phyloP scores from a whole-genome alignment of 2,888 invertebrate genomes.

The Drosophila flavopinicola region DNA sequence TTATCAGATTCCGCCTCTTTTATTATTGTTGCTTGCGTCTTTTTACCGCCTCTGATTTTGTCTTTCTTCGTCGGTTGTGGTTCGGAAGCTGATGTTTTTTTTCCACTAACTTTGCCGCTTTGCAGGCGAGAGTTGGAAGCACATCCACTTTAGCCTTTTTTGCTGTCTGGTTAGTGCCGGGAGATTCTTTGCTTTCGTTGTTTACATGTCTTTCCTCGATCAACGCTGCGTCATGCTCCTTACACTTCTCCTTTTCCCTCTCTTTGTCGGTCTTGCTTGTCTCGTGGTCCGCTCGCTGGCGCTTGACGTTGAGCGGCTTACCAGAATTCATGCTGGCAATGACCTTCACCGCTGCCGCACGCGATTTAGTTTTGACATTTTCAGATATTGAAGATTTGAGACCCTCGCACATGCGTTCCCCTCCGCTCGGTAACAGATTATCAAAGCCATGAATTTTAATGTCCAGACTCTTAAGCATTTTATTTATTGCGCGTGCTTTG shows the following conservation, averaged over 20 bases:
- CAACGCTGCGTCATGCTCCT: conserved; percentile 39
- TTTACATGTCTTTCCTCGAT: conserved; percentile 33
- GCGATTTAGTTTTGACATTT: conserved; percentile 84
- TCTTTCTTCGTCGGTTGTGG: conserved; percentile 38
- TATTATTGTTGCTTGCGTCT: conserved; percentile 15
- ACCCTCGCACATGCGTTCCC: conserved; percentile 81
- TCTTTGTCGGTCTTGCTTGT: conserved; percentile 16
- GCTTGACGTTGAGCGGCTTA: conserved; percentile 58
- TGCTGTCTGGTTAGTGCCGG: conserved; percentile 36
- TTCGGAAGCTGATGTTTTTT: conserved; percentile 29
- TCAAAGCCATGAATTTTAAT: conserved; percentile 84
- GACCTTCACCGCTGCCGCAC: conserved; percentile 83
- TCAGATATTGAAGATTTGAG: conserved; percentile 84
- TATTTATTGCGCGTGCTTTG: conserved; percentile 83
- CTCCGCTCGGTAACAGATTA: conserved; percentile 81
- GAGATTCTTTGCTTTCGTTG: conserved; percentile 45
- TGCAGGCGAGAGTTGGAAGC: conserved; percentile 1
- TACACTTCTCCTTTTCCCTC: conserved; percentile 23
- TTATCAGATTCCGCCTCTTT: neutral
- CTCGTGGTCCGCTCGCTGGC: conserved; percentile 45
- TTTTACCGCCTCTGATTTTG: conserved; percentile 30
- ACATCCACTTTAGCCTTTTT: conserved; percentile 58
- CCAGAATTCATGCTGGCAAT: conserved; percentile 73
- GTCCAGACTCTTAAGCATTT: conserved; percentile 84
- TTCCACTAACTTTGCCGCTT: conserved; percentile 26